Percentiles rank a stretch among this genome's conserved stretches.
These are phyloP conservation scores for Cylindroiulus punctatus DNA, from an alignment of 2,888 invertebrate species.

Conservation along the genomic window DNA sequence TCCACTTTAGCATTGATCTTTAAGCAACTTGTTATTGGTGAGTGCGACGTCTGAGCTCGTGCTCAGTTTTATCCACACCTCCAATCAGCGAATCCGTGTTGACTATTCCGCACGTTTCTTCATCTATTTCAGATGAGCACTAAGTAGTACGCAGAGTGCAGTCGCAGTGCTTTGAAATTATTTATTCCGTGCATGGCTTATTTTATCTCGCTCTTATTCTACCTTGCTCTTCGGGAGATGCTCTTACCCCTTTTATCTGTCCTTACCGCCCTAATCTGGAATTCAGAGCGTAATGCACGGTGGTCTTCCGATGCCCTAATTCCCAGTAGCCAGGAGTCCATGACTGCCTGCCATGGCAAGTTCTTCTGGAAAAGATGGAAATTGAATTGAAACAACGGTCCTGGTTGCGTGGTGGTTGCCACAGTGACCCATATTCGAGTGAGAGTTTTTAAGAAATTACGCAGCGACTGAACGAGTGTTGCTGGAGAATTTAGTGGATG, in stretches of 20 bases:
- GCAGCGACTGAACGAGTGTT: conserved; percentile 7
- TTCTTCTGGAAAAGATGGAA: not conserved
- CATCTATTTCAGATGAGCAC: conserved; percentile 20
- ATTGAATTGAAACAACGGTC: not conserved
- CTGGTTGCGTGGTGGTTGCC: not conserved
- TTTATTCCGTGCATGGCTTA: conserved; percentile 27
- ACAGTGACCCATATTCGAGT: not conserved
- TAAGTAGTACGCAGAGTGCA: not conserved
- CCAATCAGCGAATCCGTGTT: no score
- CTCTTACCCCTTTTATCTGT: conserved; percentile 20
- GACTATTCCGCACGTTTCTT: conserved; percentile 3
- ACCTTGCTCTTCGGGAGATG: not conserved
- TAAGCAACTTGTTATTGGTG: no score
- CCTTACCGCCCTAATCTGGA: not conserved
- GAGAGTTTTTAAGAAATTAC: not conserved
- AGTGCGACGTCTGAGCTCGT: no score
- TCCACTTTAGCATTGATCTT: no score
- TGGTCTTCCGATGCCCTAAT: no score
- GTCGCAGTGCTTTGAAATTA: not conserved
- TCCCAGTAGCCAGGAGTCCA: no score
- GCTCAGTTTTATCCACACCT: not conserved
- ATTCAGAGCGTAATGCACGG: not conserved
- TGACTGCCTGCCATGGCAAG: no score
- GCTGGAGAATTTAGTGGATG: not conserved
- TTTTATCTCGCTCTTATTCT: conserved; percentile 14